A percentile compares a stretch with the other conserved stretches of the same genome.
Conservation (phyloP, 2,113 vertebrate species). For the Brienomyrus longianalis region DNA sequence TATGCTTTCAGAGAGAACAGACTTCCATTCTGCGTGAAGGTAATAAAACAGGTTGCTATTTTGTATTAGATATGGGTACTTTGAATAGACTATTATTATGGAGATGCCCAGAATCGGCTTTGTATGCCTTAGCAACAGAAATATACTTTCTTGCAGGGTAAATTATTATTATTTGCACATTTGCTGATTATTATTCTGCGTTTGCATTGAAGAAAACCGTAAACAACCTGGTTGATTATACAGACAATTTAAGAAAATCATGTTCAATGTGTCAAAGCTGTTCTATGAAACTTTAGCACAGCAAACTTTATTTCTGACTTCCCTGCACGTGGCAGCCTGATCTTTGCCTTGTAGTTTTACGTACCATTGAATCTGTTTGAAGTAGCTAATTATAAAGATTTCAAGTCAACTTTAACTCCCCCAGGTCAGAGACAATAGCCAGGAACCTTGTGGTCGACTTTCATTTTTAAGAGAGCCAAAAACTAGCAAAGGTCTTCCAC, state of each 20-base stretch:
- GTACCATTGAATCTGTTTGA: background rate
- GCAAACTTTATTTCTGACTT: background rate
- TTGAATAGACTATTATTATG: background rate
- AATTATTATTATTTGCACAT: background rate
- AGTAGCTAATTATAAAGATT: background rate
- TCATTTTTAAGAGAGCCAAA: slow-evolving; percentile 93
- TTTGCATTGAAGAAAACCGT: background rate
- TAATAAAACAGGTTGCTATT: slow-evolving; percentile 46
- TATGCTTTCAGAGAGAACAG: slow-evolving; percentile 99
- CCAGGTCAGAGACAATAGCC: slow-evolving; percentile 89
- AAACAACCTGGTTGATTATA: background rate
- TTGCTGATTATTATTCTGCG: background rate
- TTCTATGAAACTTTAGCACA: background rate
- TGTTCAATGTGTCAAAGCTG: background rate
- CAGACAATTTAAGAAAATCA: background rate
- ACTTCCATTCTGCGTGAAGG: slow-evolving; percentile 97
- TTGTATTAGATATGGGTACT: background rate
- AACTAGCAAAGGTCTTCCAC: slow-evolving; percentile 81
- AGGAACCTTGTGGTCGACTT: slow-evolving; percentile 90
- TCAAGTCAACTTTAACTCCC: slow-evolving; percentile 26
- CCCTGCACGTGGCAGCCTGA: background rate
- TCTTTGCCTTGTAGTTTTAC: background rate
- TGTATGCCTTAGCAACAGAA: background rate
- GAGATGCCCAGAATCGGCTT: background rate
- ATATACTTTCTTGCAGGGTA: background rate